Evolutionary conservation across 2,888 invertebrate genomes (phyloP), one percentile per base, ranked within the genome.

Genomic region (Drepana falcataria): DNA sequence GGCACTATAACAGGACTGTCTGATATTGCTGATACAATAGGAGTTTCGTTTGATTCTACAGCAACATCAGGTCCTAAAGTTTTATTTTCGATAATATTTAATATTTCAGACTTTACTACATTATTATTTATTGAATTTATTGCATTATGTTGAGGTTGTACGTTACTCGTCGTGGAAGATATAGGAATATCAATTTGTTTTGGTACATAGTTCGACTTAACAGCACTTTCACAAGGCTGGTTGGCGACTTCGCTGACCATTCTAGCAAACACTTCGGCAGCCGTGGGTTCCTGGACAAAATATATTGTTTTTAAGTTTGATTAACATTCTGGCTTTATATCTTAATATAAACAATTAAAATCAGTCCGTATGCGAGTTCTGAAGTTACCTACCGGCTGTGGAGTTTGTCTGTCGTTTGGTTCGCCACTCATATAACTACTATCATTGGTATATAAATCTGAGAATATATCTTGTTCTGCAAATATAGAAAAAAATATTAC

Each of bases 21-120:
- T 55, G 94, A 93, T 85, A 93, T 94, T 60, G 95, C 95, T 60
- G 95, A 95, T 55, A 95, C 95, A 63, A 95, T 92, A 49, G 95
- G 95, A 37, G 94, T 93, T 71, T 90, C 90, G 65, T 70, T 81
- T 60, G 78, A 65, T 71, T 85, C 83, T 52, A 68, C 75, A 73
- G 77, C 81, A 78, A 76, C 74, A 75, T 89, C 87, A 70, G 78
- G 64, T 71, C 79, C 87, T 77, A 83, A 72, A 73, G 62, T 77
- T 80, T 85, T 87, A 81, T 66, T 86, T 77, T 89, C 88, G 65
- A 83, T 87, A 76, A 81, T 69, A 79, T 75, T 78, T 79, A 87
- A 77, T 77, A 83, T 76, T 61, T 90, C 90, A 83, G 89, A 85
- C 82, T 89, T 88, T 75, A 78, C 75, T 77, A 84, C 71, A 79